phyloP scores from a whole-genome alignment of 2,113 vertebrate species.

The Marmota flaviventris region DNA sequence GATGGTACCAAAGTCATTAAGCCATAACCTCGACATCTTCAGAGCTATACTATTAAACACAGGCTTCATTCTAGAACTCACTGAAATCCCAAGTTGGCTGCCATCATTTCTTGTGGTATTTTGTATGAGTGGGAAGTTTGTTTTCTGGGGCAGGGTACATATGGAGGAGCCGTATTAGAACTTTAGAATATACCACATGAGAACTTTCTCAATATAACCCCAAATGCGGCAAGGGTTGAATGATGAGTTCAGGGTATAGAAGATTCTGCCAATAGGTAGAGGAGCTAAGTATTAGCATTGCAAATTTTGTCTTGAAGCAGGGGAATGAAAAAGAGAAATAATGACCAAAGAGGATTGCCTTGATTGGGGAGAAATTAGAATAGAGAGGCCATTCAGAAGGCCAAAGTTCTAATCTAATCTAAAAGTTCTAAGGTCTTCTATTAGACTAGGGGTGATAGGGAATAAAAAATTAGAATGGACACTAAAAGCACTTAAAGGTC shows the following conservation, averaged over 20 bases:
- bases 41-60: background rate
- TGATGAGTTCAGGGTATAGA: slow-evolving; percentile 9
- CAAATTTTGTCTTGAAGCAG: slow-evolving; percentile 2
- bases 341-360: background rate
- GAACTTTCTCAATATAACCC: background rate
- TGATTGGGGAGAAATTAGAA: background rate
- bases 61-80: slow-evolving; percentile 19
- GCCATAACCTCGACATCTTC: background rate
- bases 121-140: background rate
- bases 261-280: slow-evolving; percentile 14
- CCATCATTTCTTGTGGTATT: slow-evolving; percentile 21
- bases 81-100: background rate
- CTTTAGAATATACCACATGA: slow-evolving; percentile 11
- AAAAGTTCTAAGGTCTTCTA: slow-evolving; percentile 15
- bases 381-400: background rate
- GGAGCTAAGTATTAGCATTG: background rate
- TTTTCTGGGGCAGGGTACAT: background rate
- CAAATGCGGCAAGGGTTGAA: background rate
- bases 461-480: slow-evolving; percentile 31
- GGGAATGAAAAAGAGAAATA: slow-evolving; percentile 33
- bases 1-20: slow-evolving; percentile 11
- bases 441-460: background rate
- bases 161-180: background rate
- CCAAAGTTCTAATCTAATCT: slow-evolving; percentile 43
- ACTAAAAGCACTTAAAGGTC: slow-evolving; percentile 15